Percentiles rank a stretch among this genome's conserved stretches.
Evolutionary conservation across 1,140 invertebrate genomes (phyloP).

Genomic region (Eupristina koningsbergeri): DNA sequence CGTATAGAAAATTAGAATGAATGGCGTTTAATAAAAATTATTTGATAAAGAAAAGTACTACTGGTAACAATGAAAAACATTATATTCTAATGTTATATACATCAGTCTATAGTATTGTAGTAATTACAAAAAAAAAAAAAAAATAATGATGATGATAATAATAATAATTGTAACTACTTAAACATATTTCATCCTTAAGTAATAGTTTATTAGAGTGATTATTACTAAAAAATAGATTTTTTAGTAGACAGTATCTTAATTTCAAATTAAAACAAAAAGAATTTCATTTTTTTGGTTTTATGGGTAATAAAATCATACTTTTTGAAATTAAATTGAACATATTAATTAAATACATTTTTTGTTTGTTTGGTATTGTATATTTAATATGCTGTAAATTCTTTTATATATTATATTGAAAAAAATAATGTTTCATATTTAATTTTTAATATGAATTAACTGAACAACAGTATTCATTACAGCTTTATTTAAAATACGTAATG

Average conservation of each 20-base stretch:
- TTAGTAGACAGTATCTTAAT: neutral
- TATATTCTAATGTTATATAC: neutral
- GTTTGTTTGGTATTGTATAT: neutral
- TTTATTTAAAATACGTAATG: neutral
- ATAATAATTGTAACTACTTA: slow-evolving; percentile 10
- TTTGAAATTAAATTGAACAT: no score
- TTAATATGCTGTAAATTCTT: neutral
- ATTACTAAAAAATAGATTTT: neutral
- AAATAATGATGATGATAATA: no score
- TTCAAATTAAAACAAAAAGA: neutral
- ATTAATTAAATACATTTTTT: no score
- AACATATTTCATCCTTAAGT: neutral
- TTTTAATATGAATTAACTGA: neutral
- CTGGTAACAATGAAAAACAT: slow-evolving; percentile 15
- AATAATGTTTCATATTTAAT: neutral
- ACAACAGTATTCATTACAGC: neutral
- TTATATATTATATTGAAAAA: neutral
- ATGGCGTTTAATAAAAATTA: slow-evolving; percentile 10
- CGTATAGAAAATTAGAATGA: slow-evolving; percentile 9
- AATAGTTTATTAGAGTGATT: neutral
- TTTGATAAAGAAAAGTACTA: slow-evolving; percentile 32
- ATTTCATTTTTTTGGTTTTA: no score
- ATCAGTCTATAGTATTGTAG: neutral
- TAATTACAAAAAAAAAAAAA: neutral
- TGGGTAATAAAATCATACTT: no score